A percentile compares a stretch with the other conserved stretches of the same genome.
Conservation (phyloP, 1,140 invertebrate species). For the Tenebrio molitor region DNA sequence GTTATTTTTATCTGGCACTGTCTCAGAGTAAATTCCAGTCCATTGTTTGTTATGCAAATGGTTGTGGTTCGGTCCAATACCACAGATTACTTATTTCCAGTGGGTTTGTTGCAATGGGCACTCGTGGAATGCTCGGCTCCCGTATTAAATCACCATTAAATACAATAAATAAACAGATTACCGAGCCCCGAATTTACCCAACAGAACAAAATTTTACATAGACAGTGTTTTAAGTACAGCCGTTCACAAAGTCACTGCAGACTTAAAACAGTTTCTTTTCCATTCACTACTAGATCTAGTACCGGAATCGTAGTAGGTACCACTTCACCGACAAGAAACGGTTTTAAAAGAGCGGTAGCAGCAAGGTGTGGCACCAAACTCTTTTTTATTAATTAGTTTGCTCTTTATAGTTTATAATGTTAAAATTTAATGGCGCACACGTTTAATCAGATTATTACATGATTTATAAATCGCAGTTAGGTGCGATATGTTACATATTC, state of each 20-base stretch:
- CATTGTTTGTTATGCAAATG: slow-evolving; percentile 53
- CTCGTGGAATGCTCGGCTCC: not conserved
- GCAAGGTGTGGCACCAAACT: too few relatives aligned
- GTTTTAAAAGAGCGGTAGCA: too few relatives aligned
- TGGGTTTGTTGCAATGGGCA: not conserved
- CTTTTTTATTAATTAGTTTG: slow-evolving; percentile 22
- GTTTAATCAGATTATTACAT: slow-evolving; percentile 22
- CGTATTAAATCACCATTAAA: not conserved
- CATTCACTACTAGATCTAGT: too few relatives aligned
- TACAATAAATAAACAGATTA: too few relatives aligned
- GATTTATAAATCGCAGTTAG: slow-evolving; percentile 24
- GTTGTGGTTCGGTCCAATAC: slow-evolving; percentile 39
- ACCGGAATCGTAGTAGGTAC: too few relatives aligned
- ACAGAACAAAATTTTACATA: too few relatives aligned
- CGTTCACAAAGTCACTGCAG: too few relatives aligned
- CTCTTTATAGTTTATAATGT: not conserved
- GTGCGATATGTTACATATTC: slow-evolving; percentile 29
- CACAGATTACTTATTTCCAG: slow-evolving; percentile 19
- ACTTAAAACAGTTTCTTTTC: too few relatives aligned
- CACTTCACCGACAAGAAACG: too few relatives aligned
- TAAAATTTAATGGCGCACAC: slow-evolving; percentile 3
- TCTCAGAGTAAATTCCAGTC: slow-evolving; percentile 47
- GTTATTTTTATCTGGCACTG: slow-evolving; percentile 50
- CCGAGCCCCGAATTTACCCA: too few relatives aligned
- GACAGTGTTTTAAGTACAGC: too few relatives aligned